Base-by-base conservation (phyloP, 2,888 invertebrate genomes). In the Acutogordius australiensis region DNA sequence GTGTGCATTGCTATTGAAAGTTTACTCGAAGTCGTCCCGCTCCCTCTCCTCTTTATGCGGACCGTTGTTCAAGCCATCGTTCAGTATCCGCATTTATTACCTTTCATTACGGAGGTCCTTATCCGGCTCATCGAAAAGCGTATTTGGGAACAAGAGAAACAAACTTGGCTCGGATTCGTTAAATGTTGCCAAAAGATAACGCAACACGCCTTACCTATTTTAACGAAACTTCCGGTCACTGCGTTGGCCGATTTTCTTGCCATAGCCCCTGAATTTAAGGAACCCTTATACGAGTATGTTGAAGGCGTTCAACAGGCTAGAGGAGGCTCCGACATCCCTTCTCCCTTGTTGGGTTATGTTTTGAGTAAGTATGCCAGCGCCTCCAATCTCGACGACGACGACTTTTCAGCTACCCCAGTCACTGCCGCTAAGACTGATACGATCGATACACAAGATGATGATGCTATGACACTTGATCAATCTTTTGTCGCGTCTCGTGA, bases 141-240 rank as follows among this genome's bases (percentile, higher is more conserved):
- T 79, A 87, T 91, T 8, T 94, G 94, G 94, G 82, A 80, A 63
- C 82, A 88, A 69, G 85, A 86, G 66, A 85, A 86, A 66, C 51
- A 51, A 23, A 85, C 90, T 1, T 94, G 91, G 91, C 91, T 91
- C 69, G 91, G 91, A 0, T 91, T 94, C 73, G 78, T 94, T 26
- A 86, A 86, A 70, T 91, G 91, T 69, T 85, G 87, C 70, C 84
- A 87, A 74, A 78, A 86, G 2, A 80, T 87, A 0, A 79, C 81
- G 66, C 86, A 88, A 0, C 81, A 81, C 68, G 83, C 83, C 65
- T 80, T 81, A 68, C 78, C 81, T 61, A 81, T 85, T 1, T 73
- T 85, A 62, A 73, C 85, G 62, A 82, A 83, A 67, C 71, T 85
- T 60, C 84, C 84, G 13, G 4, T 23, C 4, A 8, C 8, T 4